Evolutionary conservation across 2,797 vertebrate species (phyloP), one percentile per base, ranked within the genome.

Genomic region (Bradypus variegatus): DNA sequence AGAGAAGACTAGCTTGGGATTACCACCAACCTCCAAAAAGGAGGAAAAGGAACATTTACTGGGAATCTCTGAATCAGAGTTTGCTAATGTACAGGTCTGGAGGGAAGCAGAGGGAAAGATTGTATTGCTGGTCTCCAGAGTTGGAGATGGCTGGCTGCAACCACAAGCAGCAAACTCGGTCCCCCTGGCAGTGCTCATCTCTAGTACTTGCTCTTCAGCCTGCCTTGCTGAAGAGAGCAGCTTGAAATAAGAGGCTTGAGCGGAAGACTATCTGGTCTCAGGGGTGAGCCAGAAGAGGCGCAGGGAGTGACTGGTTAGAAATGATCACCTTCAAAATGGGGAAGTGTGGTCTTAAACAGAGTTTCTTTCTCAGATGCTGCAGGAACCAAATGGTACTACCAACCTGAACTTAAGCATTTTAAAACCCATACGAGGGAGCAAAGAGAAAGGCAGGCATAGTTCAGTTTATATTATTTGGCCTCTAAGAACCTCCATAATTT

Each of bases 381-480:
- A 65, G 81, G 64, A 70, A 13, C 45, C 75, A 80, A 69, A 53
- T 45, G 33, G 55, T 53, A 18, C 21, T 41, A 19, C 36, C 3
- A 89, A 55, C n/a, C 33, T 72, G 14, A 82, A 33, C 69, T 78
- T 67, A 81, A 90, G 70, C 62, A 45, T 76, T 79, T 69, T 48
- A 64, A 88, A 91, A 58, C 53, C 48, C 73, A 85, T 4, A 33
- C 86, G 77, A 94, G 76, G 36, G 88, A 94, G 55, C 41, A 89
- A 72, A 89, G 70, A 91, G 91, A 82, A 87, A 73, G 70, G 25
- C 79, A 87, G 77, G 31, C 31, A 18, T 45, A 50, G 38, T 72
- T 67, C 19, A 70, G 90, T 94, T 96, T 90, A 53, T 96, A 86
- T 95, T 95, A 94, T 94, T 91, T 95, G 93, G 91, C 86, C 65